Base-by-base conservation (phyloP, 2,888 invertebrate species). In the Coleophora deauratella region DNA sequence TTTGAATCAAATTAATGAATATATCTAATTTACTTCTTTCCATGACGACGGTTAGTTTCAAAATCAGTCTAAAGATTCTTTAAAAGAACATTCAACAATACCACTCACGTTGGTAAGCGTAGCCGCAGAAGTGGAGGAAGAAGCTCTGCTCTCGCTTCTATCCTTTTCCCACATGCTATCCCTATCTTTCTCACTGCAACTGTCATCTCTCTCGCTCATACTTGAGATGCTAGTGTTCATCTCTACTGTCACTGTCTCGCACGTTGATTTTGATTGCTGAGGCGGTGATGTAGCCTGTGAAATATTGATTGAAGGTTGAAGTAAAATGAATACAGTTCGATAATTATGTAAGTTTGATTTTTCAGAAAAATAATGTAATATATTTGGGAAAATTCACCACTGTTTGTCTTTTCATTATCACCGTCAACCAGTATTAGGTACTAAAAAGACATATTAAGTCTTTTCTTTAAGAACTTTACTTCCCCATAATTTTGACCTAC, bases 81-180 rank as follows among this genome's bases (percentile, higher is more conserved):
- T 21, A 4, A 21, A 21, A 21, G 21, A 21, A 21, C 21, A 21
- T 21, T 21, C 21, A 21, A 21, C 21, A 21, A 44, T 47, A 52
- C 50, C 52, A 85, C 88, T 87, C 75, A 90, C 90, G 75, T 90
- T 90, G 43, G 90, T 90, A 47, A 90, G 72, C 21, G 89, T 90
- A 35, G 86, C 86, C 44, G 87, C 88, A 37, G 87, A 88, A 45
- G 81, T 86, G 43, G 88, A 86, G 33, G 87, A 81, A 9, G 81
- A 81, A 1, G 77, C 78, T 47, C 81, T 62, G 51, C 81, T 82
- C 21, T 63, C 71, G 49, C 86, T 75, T 47, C 87, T 66, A 35
- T 81, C 78, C 51, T 77, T 78, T 28, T 82, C 81, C 75, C 80
- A 79, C 57, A 65, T 51, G 52, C 84, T 84, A 52, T 85, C 76